These are phyloP conservation scores for Stenodema calcarata DNA, from an alignment of 2,888 invertebrate genomes.

Conservation along the genomic window DNA sequence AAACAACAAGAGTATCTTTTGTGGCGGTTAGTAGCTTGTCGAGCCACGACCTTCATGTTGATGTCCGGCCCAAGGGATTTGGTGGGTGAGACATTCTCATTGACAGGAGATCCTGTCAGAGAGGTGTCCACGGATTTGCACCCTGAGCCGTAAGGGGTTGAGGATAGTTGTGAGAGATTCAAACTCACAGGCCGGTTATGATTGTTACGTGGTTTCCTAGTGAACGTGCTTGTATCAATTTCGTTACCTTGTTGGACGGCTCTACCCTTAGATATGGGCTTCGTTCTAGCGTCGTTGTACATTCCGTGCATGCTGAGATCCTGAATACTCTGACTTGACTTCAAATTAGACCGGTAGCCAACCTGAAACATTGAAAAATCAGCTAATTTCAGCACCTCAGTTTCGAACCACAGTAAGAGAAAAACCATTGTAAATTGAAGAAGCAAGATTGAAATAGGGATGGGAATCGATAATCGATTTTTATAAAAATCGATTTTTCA, in stretches of 20 bases:
- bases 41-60: constrained; percentile 44
- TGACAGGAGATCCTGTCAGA: constrained; percentile 82
- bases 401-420: background rate
- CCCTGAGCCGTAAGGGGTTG: constrained; percentile 59
- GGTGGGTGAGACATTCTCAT: constrained; percentile 67
- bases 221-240: constrained; percentile 54
- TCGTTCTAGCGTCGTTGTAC: constrained; percentile 44
- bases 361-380: constrained; percentile 64
- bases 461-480: too few species aligned
- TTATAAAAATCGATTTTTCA: too few species aligned
- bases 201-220: constrained; percentile 50
- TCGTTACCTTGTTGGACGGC: constrained; percentile 55
- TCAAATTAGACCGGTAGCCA: constrained; percentile 78
- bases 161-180: constrained; percentile 64
- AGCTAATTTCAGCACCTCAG: too few species aligned
- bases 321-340: constrained; percentile 85
- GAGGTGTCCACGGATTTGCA: constrained; percentile 63
- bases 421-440: background rate
- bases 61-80: constrained; percentile 61
- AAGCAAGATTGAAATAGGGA: too few species aligned
- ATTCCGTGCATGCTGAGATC: constrained; percentile 73
- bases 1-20: constrained; percentile 58
- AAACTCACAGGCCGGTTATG: constrained; percentile 64
- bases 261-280: constrained; percentile 49
- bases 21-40: constrained; percentile 47